Conservation (phyloP, 1,140 invertebrate species). For the Drosophila repleta region DNA sequence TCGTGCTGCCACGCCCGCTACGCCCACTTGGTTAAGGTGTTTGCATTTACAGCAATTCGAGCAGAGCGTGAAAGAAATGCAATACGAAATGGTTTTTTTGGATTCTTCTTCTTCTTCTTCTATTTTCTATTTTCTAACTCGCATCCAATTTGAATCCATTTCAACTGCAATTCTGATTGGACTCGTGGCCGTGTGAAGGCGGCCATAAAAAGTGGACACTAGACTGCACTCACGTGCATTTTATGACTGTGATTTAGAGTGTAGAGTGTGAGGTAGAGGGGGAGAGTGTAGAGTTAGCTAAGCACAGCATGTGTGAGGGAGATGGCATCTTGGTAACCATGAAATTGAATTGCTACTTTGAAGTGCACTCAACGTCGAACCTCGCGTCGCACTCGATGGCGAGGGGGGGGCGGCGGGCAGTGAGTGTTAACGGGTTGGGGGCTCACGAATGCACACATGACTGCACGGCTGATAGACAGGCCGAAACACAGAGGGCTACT, state of each 20-base stretch:
- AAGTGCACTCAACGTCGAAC: constrained; percentile 73
- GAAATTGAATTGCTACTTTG: constrained; percentile 82
- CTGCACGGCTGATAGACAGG: constrained; percentile 68
- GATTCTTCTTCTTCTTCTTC: neutral
- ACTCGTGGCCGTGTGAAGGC: constrained; percentile 34
- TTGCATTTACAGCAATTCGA: constrained; percentile 12
- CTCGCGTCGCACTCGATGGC: constrained; percentile 16
- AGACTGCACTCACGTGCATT: constrained; percentile 65
- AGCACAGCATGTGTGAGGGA: neutral
- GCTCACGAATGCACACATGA: constrained; percentile 72
- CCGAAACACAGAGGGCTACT: constrained; percentile 10
- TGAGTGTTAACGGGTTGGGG: constrained; percentile 44
- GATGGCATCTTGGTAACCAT: constrained; percentile 58
- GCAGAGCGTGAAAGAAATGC: constrained; percentile 18
- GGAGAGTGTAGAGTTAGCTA: neutral
- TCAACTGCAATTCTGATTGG: constrained; percentile 51
- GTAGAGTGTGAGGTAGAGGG: neutral
- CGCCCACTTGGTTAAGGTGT: constrained; percentile 16
- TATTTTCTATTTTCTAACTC: neutral
- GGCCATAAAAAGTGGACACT: constrained; percentile 27
- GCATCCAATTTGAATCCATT: constrained; percentile 54
- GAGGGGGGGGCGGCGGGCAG: neutral
- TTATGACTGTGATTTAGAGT: constrained; percentile 68
- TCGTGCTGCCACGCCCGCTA: neutral
- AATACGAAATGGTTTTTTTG: neutral